Percentiles rank a stretch among this genome's conserved stretches.
Conservation (phyloP, 2,888 invertebrate genomes). For the Drosophila seclusa region DNA sequence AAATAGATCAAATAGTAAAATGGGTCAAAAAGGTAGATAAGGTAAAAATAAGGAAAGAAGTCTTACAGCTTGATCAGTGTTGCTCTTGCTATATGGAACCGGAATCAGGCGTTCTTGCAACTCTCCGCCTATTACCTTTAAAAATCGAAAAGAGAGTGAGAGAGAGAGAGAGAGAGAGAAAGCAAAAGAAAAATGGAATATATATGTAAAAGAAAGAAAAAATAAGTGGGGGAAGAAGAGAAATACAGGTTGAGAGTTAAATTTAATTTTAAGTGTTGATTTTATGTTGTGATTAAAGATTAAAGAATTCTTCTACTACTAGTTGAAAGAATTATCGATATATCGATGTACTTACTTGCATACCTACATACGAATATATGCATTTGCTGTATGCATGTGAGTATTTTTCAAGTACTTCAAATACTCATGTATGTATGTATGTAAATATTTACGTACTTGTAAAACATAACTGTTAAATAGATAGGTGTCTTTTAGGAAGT, state of each 20-base stretch:
- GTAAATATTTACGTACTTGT: slow-evolving; percentile 1
- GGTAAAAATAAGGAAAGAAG: slow-evolving; percentile 51
- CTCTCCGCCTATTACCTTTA: slow-evolving; percentile 99
- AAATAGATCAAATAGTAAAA: background rate
- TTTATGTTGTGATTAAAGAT: background rate
- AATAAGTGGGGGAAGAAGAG: slow-evolving; percentile 84
- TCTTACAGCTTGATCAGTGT: slow-evolving; percentile 99
- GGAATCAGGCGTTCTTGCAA: slow-evolving; percentile 99
- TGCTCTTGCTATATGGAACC: slow-evolving; percentile 99
- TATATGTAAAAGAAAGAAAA: slow-evolving; percentile 85
- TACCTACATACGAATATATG: slow-evolving; percentile 7
- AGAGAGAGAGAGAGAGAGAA: slow-evolving; percentile 66
- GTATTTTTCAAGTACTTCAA: background rate
- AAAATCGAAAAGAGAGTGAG: slow-evolving; percentile 84
- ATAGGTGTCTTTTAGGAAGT: background rate
- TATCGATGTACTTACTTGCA: slow-evolving; percentile 3
- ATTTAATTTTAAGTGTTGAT: background rate
- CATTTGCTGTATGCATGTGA: slow-evolving; percentile 11
- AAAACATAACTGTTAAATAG: background rate
- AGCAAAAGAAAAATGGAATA: slow-evolving; percentile 80
- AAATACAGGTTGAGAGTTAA: background rate
- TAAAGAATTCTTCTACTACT: background rate
- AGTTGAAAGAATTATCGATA: background rate
- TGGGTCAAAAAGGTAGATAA: background rate
- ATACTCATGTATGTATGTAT: background rate